Evolutionary conservation across 2,888 invertebrate species (phyloP), one percentile per base, ranked within the genome.

Genomic region (Cheilosia urbana): DNA sequence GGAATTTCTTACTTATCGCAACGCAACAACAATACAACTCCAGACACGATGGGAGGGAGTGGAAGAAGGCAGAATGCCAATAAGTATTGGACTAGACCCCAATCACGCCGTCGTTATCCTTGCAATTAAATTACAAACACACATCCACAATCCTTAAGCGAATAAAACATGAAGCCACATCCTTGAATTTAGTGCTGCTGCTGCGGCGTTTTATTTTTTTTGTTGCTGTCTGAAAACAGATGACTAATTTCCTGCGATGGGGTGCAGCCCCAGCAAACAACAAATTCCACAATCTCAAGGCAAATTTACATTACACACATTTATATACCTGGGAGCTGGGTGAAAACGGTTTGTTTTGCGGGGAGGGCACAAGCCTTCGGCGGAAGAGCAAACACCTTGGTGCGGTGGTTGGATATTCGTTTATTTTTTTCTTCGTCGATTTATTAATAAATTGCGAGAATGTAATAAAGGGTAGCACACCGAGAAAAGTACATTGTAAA

Each of bases 281-380:
- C 17, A 66, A 80, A 78, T 83, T 78, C 66, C 60, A 79, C 69
- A 75, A 71, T 60, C 55, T 53, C 63, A 73, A 79, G 78, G 73
- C 65, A 79, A 73, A 69, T 83, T 79, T 73, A 69, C 47, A 47
- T 37, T 37, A 47, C 82, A 68, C 37, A 24, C 42, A 37, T 42
- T 37, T 13, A 15, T 60, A 76, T 53, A 76, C 55, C 62, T 57
- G 42, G 34, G 62, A 24, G 24, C 15, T 21, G 45, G 45, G 45
- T 17, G 17, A 19, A 51, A 55, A 30, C 15, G 17, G 63, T 63
- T 51, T 68, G 68, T 65, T 57, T 63, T 76, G 45, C 47, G 30
- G 17, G 21, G 69, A 49, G 69, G 69, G 24, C 40, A n/a, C 45
- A 42, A 55, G 30, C 60, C 72, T 73, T 79, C 66, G 60, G 9